These are phyloP conservation scores for Gallinago jamesoni DNA, from an alignment of 2,113 vertebrate species.

Conservation along the genomic window DNA sequence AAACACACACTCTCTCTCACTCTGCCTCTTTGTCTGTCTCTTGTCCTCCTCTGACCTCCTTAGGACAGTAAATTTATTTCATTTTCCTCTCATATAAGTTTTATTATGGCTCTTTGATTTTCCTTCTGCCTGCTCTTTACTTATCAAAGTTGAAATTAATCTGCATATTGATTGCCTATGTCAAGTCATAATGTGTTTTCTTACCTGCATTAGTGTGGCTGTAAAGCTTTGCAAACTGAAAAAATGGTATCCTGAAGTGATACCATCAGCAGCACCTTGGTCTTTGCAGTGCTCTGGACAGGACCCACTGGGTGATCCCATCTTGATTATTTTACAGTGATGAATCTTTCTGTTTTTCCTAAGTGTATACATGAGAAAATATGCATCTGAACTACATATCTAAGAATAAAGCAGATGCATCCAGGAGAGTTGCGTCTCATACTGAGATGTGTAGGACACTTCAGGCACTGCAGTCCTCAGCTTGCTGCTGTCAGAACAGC, in stretches of 20 bases:
- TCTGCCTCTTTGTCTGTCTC: not conserved
- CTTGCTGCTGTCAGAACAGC: not conserved
- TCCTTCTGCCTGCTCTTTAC: not conserved
- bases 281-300: not conserved
- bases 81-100: not conserved
- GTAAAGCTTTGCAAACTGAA: not conserved
- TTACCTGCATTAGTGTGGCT: not conserved
- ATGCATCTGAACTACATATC: not conserved
- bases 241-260: not conserved
- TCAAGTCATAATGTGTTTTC: not conserved
- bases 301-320: not conserved
- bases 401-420: not conserved
- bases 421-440: not conserved
- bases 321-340: not conserved
- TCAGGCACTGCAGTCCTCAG: not conserved
- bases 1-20: not conserved
- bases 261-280: not conserved
- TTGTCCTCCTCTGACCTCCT: slow-evolving; percentile 12
- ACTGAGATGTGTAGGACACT: too few species aligned
- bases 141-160: not conserved
- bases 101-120: not conserved
- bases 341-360: not conserved
- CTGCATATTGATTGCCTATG: not conserved
- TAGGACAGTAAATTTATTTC: not conserved
- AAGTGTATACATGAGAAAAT: not conserved